A percentile compares a stretch with the other conserved stretches of the same genome.
phyloP scores from a whole-genome alignment of 2,888 invertebrate species.

The Coenonympha arcania region DNA sequence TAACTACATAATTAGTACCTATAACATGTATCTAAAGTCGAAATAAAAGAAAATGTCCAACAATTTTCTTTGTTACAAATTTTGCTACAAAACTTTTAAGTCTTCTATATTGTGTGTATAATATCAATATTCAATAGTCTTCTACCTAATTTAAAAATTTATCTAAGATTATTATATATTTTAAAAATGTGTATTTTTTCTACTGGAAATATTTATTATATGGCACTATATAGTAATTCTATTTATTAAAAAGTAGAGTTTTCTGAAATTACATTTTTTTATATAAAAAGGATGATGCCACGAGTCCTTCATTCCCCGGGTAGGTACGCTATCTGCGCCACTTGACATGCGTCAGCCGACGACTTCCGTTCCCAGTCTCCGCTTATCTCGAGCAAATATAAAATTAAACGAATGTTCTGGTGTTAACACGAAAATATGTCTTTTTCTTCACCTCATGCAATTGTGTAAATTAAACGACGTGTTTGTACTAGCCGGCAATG shows the following conservation, averaged over 20 bases:
- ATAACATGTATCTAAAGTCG: too few relatives aligned
- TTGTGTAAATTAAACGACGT: constrained; percentile 30
- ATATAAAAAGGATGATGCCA: background rate
- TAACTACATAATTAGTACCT: too few relatives aligned
- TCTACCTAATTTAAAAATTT: too few relatives aligned
- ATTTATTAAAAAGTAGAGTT: background rate
- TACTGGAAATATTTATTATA: too few relatives aligned
- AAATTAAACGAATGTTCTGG: constrained; percentile 53
- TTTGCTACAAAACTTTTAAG: too few relatives aligned
- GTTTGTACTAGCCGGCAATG: constrained; percentile 13
- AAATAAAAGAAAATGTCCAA: too few relatives aligned
- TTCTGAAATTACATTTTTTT: background rate
- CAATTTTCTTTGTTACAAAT: too few relatives aligned
- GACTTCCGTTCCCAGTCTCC: constrained; percentile 64
- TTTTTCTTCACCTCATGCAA: constrained; percentile 32
- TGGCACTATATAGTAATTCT: too few relatives aligned
- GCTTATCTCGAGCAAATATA: constrained; percentile 64
- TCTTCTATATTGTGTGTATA: too few relatives aligned
- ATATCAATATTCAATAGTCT: too few relatives aligned
- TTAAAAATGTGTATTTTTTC: too few relatives aligned
- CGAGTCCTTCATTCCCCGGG: constrained; percentile 28
- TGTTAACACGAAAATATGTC: constrained; percentile 37
- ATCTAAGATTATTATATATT: too few relatives aligned
- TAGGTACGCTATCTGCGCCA: constrained; percentile 41
- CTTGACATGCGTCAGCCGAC: constrained; percentile 50